Base-by-base conservation (phyloP, 2,888 invertebrate species). In the Colletes collaris region DNA sequence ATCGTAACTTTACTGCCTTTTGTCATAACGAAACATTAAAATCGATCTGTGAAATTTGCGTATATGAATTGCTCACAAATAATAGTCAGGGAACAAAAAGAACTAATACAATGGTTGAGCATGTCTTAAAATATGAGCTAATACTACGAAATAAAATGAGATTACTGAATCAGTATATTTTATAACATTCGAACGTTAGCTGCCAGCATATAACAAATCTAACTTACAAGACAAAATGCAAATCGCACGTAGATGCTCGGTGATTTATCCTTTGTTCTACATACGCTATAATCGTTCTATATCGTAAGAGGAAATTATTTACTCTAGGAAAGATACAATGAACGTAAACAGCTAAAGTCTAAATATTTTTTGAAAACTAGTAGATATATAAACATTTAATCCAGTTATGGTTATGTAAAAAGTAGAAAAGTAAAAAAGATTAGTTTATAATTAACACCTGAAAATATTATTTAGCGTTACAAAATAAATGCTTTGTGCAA, bases 191-290 rank as follows among this genome's bases (percentile, higher is more conserved):
- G 49, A 64, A 63, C 53, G 72, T 64, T 70, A 75, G 64, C 63
- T 76, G 81, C 62, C 81, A 67, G 56, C 78, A 70, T 77, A 67
- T 68, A 81, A 83, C 70, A 75, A 81, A 70, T 67, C 19, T 76
- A 76, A 76, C 52, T 59, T 69, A 69, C 19, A 76, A 76, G 27
- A 76, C 58, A 27, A 72, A 68, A 83, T 81, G 81, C 81, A 81
- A 11, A 11, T 71, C 59, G 70, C 83, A 78, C 60, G 65, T 76
- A 81, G 79, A 81, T 50, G 71, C 77, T 65, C 81, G 50, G 56
- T 81, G 71, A 76, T 81, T 16, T 74, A 83, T 69, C 76, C 81
- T 84, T 83, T 84, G 83, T 76, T 84, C 78, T 53, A 75, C 55
- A 69, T 7, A 53, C 64, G 19, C 58, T 64, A 60, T 44, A 19